A percentile compares a stretch with the other conserved stretches of the same genome.
Conservation (phyloP, 2,888 invertebrate genomes). For the Mythimna impura region DNA sequence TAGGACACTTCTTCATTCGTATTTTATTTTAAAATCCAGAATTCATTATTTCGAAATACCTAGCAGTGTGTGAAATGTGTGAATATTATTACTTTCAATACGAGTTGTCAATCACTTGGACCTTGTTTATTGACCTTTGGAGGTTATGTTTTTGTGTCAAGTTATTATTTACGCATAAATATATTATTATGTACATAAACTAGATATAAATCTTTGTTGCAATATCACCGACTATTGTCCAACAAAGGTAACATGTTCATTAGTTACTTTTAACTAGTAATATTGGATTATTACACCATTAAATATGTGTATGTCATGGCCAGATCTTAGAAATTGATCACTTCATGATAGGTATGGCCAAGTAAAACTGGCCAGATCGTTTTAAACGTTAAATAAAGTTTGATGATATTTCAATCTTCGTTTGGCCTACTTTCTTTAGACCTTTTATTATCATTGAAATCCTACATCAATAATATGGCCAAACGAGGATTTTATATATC, state of each 20-base stretch:
- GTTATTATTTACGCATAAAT: conserved; percentile 9
- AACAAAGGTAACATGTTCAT: conserved; percentile 8
- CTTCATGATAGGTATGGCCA: too few relatives aligned
- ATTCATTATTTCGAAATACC: neutral
- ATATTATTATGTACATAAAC: neutral
- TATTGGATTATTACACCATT: neutral
- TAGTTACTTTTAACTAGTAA: neutral
- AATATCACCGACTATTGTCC: conserved; percentile 10
- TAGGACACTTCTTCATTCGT: neutral
- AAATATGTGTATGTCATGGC: neutral
- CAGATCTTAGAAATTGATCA: too few relatives aligned
- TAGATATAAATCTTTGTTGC: conserved; percentile 18
- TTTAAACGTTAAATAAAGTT: too few relatives aligned
- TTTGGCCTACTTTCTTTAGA: too few relatives aligned
- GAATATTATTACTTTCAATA: neutral
- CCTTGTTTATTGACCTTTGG: conserved; percentile 18
- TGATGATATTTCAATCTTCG: too few relatives aligned
- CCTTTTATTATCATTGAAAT: too few relatives aligned
- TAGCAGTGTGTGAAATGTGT: conserved; percentile 6
- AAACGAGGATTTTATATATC: too few relatives aligned
- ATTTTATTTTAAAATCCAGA: neutral
- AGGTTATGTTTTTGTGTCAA: conserved; percentile 48
- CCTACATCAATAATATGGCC: too few relatives aligned
- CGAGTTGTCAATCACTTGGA: conserved; percentile 14
- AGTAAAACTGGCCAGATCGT: too few relatives aligned